Conservation (phyloP, 2,113 vertebrate genomes). For the Zeus faber region DNA sequence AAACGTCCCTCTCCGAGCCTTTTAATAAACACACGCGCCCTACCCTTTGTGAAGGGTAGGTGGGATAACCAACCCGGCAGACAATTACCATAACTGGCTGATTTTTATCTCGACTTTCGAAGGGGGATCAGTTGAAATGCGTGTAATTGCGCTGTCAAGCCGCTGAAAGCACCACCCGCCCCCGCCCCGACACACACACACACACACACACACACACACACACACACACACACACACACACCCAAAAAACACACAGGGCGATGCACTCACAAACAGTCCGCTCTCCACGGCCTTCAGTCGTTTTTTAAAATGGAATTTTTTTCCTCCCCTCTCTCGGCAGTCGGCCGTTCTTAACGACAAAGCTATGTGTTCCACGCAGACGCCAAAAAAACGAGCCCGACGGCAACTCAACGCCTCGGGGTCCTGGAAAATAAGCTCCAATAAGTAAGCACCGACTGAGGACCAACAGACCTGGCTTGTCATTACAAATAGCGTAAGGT, state of each 20-base stretch:
- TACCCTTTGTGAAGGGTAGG: conserved; percentile 48
- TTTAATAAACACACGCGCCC: conserved; percentile 57
- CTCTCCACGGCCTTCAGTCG: conserved; percentile 76
- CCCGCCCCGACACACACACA: conserved; percentile 9
- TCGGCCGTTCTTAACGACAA: conserved; percentile 60
- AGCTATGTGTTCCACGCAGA: too few species aligned
- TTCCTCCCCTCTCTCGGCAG: conserved; percentile 53
- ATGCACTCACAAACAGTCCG: too few species aligned
- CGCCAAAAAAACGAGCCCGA: too few species aligned
- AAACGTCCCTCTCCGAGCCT: conserved; percentile 37
- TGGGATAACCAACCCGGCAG: conserved; percentile 62
- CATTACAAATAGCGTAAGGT: too few species aligned
- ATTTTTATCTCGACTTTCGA: conserved; percentile 66
- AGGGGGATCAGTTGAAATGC: conserved; percentile 70
- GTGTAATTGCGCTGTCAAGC: conserved; percentile 83
- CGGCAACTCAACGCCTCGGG: too few species aligned
- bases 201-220: conserved; percentile 5
- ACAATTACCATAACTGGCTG: conserved; percentile 70
- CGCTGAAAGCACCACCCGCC: conserved; percentile 66
- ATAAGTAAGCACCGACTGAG: too few species aligned
- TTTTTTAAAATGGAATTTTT: conserved; percentile 91
- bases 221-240: conserved; percentile 26
- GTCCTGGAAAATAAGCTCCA: too few species aligned
- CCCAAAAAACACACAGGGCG: conserved; percentile 6
- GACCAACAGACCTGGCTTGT: too few species aligned